Evolutionary conservation across 2,797 vertebrate genomes (phyloP).

Genomic region (Pseudomugil gertrudae): DNA sequence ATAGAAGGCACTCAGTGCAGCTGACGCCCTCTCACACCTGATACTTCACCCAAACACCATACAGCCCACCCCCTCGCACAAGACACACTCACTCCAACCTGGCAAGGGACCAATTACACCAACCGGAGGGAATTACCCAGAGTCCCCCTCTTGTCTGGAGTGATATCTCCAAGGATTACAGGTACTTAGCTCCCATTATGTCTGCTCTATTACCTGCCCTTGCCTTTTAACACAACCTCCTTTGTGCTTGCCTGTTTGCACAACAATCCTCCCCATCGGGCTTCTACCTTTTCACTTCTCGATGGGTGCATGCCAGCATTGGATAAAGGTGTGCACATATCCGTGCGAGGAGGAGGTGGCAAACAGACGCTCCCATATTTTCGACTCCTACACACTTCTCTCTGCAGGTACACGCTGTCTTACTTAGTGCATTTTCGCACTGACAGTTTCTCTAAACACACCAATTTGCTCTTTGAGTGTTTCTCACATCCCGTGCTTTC

Average conservation of each 20-base stretch:
- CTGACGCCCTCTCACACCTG: conserved; percentile 86
- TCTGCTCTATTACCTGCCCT: conserved; percentile 90
- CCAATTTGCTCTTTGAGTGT: conserved; percentile 21
- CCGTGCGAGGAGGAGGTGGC: neutral
- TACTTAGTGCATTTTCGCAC: conserved; percentile 47
- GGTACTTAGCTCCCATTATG: conserved; percentile 96
- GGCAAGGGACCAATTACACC: conserved; percentile 81
- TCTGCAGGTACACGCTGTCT: conserved; percentile 61
- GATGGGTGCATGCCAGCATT: conserved; percentile 73
- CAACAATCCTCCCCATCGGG: conserved; percentile 73
- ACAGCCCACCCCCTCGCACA: conserved; percentile 9
- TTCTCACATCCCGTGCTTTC: conserved; percentile 15
- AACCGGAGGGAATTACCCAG: conserved; percentile 85
- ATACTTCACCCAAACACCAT: conserved; percentile 72
- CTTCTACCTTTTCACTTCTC: conserved; percentile 69
- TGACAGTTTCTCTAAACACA: conserved; percentile 43
- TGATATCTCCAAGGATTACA: conserved; percentile 93
- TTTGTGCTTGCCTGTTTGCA: conserved; percentile 76
- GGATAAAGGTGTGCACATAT: conserved; percentile 48
- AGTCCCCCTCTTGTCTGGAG: conserved; percentile 83
- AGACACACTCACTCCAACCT: conserved; percentile 72
- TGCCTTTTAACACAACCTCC: conserved; percentile 64
- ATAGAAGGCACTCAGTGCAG: conserved; percentile 86
- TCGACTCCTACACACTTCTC: conserved; percentile 11
- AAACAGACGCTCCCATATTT: neutral